Base-by-base conservation (phyloP, 2,888 invertebrate genomes). In the Gnatocerus cornutus region DNA sequence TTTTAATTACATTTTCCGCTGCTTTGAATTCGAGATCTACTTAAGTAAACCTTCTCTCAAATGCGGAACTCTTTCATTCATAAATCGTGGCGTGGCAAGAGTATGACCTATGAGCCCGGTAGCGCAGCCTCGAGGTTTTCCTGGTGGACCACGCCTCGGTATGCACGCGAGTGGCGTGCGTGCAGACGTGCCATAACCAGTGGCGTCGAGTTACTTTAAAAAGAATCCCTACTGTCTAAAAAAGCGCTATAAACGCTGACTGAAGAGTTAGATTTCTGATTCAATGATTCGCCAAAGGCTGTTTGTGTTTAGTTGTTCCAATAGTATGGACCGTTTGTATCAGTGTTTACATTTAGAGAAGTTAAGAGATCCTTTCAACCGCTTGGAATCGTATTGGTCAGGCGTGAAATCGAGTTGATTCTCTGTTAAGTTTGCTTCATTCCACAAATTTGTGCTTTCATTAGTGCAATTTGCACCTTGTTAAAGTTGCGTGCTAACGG, bases 31-130 rank as follows among this genome's bases (percentile, higher is more conserved):
- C 37, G 12, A 41, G 41, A 5, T 41, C 41, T 41, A 41, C 9
- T 7, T 41, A 41, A 41, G 21, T 21, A 21, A 41, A 33, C 33
- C 33, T 33, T 13, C 41, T 41, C 41, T 41, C 12, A n/a, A 50
- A 50, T 10, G 52, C 59, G 65, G 41, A 53, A 48, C 56, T 55
- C 66, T 55, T 67, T 29, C 16, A 9, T 21, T 61, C 43, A 39
- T 46, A 66, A 56, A 48, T 65, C 56, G 46, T 56, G 33, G 37
- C 33, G 48, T 21, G 41, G 21, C 16, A 50, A 10, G 45, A 16
- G 29, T 46, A 68, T 79, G 80, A 80, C 78, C 78, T 72, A 77
- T 72, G 71, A 77, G 75, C 76, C 79, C 75, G 76, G 78, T 80
- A 80, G 78, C 79, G 77, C 53, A 65, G 48, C 64, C 48, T 45